Evolutionary conservation across 2,888 invertebrate species (phyloP), one percentile per base, ranked within the genome.

Genomic region (Oscheius sp.): DNA sequence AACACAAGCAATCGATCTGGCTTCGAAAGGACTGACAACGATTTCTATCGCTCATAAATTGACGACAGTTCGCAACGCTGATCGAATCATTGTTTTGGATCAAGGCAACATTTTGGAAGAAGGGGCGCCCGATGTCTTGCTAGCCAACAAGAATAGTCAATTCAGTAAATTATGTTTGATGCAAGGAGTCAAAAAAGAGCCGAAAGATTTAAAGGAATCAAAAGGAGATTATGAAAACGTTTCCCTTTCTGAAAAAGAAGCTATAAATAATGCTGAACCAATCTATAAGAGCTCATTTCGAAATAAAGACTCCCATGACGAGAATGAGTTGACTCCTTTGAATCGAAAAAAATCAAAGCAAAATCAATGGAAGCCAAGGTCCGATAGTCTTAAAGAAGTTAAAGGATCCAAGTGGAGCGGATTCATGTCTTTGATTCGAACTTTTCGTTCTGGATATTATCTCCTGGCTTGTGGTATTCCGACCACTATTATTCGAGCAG

Each of bases 41-140:
- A 84, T 84, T 34, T 84, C 84, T 2, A 84, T 84, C 50, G 83
- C 84, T 2, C 84, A 84, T 64, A 78, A 79, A 4, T 58, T 84
- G 12, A 76, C 82, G 1, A 83, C 83, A 1, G 75, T 83, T 15
- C 72, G 73, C 34, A 82, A 81, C 29, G 74, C 81, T 27, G 85
- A 85, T 53, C 46, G 84, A 57, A 79, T 85, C 8, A 79, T 85
- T 57, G 85, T 85, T 8, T 69, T 85, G 15, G 82, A 85, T 25
- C 78, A 71, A 4, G 85, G 85, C 3, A 64, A 75, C 63, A 82
- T 85, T 58, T 81, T 85, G 0, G 85, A 85, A 55, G 74, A 82
- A 42, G 85, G 85, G 1, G 48, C 82, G 2, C 85, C 83, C 6
- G 84, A 85, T 46, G 79, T 84, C 52, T 61, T 85, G 5, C 63